Percentiles rank a stretch among this genome's conserved stretches.
These are phyloP conservation scores for Drosophila borborema DNA, from an alignment of 2,888 invertebrate species.

Conservation along the genomic window DNA sequence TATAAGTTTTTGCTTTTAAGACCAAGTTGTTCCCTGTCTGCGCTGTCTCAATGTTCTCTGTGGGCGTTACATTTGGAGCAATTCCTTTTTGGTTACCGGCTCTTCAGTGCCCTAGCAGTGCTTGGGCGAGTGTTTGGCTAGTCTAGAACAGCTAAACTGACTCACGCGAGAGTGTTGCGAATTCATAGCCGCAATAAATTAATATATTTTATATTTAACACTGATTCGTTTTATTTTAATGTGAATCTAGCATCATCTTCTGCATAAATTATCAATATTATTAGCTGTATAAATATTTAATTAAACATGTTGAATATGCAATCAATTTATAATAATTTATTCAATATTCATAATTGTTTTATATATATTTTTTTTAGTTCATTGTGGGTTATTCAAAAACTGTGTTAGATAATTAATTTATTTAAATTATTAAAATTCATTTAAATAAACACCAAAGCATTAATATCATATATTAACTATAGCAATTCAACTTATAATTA, in stretches of 20 bases:
- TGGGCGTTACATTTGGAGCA: constrained; percentile 68
- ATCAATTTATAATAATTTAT: background rate
- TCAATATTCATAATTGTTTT: background rate
- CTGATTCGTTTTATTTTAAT: background rate
- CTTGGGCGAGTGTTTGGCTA: background rate
- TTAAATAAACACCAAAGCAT: background rate
- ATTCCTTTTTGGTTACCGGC: constrained; percentile 11
- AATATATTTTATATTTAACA: background rate
- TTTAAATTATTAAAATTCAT: background rate
- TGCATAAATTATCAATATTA: background rate
- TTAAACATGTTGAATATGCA: background rate
- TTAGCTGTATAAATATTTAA: background rate
- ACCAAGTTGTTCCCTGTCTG: constrained; percentile 25
- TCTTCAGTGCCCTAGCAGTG: background rate
- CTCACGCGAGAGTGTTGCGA: constrained; percentile 21
- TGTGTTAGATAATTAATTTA: background rate
- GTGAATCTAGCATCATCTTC: too few species aligned
- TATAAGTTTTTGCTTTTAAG: constrained; percentile 61
- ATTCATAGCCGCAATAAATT: background rate
- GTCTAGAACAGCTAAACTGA: constrained; percentile 18
- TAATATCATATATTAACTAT: background rate
- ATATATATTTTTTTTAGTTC: background rate
- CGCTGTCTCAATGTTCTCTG: constrained; percentile 8
- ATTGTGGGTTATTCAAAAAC: background rate
- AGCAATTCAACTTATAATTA: background rate